Conservation (phyloP, 2,113 vertebrate species). For the Struthidea cinerea region DNA sequence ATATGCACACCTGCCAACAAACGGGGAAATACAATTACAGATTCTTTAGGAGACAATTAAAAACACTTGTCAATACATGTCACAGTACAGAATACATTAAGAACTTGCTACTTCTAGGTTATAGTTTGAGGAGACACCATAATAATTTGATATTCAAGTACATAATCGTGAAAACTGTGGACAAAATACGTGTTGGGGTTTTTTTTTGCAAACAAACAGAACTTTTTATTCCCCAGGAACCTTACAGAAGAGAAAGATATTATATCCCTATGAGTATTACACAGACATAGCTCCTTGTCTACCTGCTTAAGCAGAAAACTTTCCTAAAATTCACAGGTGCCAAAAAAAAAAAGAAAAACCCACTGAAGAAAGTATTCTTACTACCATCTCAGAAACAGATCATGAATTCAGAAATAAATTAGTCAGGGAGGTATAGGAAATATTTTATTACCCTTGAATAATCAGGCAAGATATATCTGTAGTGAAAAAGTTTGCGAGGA, state of each 20-base stretch:
- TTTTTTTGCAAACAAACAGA: background rate
- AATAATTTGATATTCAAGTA: background rate
- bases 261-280: background rate
- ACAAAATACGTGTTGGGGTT: background rate
- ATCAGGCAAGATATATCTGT: background rate
- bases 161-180: background rate
- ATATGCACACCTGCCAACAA: background rate
- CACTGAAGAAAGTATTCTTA: background rate
- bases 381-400: background rate
- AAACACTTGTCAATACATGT: background rate
- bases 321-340: background rate
- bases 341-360: rapidly evolving
- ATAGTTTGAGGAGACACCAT: background rate
- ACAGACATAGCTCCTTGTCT: background rate
- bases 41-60: background rate
- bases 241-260: background rate
- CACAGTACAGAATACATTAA: background rate
- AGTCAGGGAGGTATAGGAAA: background rate
- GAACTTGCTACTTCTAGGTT: background rate
- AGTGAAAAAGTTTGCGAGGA: background rate
- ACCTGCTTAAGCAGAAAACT: background rate
- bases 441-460: background rate
- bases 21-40: background rate
- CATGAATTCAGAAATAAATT: background rate
- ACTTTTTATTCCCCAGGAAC: background rate